Evolutionary conservation across 2,888 invertebrate species (phyloP).

Genomic region (Sympetrum striolatum): DNA sequence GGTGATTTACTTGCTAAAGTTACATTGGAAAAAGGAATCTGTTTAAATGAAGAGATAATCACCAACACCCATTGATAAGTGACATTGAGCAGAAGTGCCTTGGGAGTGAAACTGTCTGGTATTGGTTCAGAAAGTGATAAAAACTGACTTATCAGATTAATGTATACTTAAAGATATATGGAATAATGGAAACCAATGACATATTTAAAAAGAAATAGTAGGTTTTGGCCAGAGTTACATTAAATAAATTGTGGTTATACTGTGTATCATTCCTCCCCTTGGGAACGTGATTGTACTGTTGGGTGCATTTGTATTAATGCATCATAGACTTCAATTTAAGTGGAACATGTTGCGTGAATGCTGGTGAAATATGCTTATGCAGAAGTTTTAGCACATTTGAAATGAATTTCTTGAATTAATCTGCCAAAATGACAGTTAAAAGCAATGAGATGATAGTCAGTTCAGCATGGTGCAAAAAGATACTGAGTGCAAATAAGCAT

Average conservation of each 20-base stretch:
- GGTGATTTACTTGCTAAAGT: slow-evolving; percentile 11
- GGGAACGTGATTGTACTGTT: slow-evolving; percentile 15
- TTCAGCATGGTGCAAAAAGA: not conserved
- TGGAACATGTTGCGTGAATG: slow-evolving; percentile 24
- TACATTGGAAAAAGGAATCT: slow-evolving; percentile 20
- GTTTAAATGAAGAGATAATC: slow-evolving; percentile 22
- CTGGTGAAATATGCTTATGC: slow-evolving; percentile 23
- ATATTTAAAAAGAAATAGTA: slow-evolving; percentile 18
- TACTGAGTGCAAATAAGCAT: not conserved
- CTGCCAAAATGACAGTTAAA: slow-evolving; percentile 4
- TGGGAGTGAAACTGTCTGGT: slow-evolving; percentile 41
- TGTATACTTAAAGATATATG: slow-evolving; percentile 25
- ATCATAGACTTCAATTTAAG: slow-evolving; percentile 17
- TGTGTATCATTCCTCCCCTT: slow-evolving; percentile 40
- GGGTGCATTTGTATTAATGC: slow-evolving; percentile 9
- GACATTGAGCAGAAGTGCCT: slow-evolving; percentile 44
- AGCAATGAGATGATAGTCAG: not conserved
- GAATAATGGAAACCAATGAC: slow-evolving; percentile 12
- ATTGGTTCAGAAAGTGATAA: slow-evolving; percentile 40
- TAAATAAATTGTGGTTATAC: slow-evolving; percentile 13
- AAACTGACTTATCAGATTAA: slow-evolving; percentile 36
- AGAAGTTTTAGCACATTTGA: not conserved
- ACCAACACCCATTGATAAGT: slow-evolving; percentile 34
- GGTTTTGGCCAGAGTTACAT: slow-evolving; percentile 42
- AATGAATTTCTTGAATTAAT: not conserved